phyloP scores from a whole-genome alignment of 2,888 invertebrate genomes.

The Pollenia angustigena region DNA sequence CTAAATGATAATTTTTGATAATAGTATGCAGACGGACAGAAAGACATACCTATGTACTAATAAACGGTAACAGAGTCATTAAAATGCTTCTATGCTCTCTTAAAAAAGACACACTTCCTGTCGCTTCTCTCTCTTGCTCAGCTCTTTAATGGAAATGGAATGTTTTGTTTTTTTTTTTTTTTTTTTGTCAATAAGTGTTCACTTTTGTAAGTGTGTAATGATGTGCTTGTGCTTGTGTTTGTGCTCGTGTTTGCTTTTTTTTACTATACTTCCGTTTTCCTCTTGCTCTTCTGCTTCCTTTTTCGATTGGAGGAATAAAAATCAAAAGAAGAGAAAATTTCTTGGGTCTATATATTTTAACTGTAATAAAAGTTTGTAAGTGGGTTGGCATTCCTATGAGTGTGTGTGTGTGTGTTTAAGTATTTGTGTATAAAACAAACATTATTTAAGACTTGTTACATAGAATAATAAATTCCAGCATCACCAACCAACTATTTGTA shows the following conservation, averaged over 20 bases:
- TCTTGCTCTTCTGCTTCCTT: constrained; percentile 5
- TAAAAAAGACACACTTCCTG: not conserved
- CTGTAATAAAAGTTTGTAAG: constrained; percentile 6
- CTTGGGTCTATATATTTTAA: constrained; percentile 12
- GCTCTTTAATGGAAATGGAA: not conserved
- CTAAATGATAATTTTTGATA: constrained; percentile 71
- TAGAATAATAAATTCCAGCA: constrained; percentile 51
- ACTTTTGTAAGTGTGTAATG: not conserved
- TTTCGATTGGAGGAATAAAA: constrained; percentile 8
- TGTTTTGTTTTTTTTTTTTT: no score
- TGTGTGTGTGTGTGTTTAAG: constrained; percentile 24
- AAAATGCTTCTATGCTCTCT: not conserved
- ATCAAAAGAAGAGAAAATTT: constrained; percentile 11
- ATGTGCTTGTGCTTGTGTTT: not conserved
- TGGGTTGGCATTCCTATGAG: not conserved
- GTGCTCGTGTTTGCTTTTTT: constrained; percentile 11
- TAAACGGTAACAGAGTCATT: not conserved
- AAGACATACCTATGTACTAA: not conserved
- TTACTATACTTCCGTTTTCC: constrained; percentile 16
- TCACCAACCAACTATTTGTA: constrained; percentile 34
- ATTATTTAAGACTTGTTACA: constrained; percentile 51
- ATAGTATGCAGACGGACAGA: constrained; percentile 19
- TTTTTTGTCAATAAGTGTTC: constrained; percentile 1
- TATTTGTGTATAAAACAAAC: constrained; percentile 41
- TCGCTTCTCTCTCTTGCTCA: not conserved